phyloP scores from a whole-genome alignment of 2,797 vertebrate genomes.

The Microchirus variegatus region DNA sequence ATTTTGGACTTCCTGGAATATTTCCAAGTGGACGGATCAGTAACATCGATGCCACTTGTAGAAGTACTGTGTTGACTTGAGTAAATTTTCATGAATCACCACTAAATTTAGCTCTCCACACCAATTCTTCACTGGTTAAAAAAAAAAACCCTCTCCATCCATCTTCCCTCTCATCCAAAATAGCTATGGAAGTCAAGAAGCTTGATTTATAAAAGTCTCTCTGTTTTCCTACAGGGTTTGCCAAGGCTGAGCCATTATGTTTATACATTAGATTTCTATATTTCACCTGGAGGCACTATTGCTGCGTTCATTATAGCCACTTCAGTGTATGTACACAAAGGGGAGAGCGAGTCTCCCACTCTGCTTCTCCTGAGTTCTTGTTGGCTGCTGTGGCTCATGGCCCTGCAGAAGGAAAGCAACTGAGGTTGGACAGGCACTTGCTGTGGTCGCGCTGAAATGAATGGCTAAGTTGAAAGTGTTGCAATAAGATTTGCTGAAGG shows the following conservation, averaged over 20 bases:
- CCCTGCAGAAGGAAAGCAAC: constrained; percentile 56
- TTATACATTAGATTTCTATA: constrained; percentile 38
- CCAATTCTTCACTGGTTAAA: constrained; percentile 51
- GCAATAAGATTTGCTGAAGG: constrained; percentile 60
- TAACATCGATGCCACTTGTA: constrained; percentile 72
- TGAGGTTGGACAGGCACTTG: constrained; percentile 59
- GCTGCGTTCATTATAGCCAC: too few relatives aligned
- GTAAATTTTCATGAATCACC: constrained; percentile 33
- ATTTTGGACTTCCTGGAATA: constrained; percentile 77
- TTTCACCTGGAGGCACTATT: constrained; percentile 48
- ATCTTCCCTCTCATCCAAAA: constrained; percentile 54
- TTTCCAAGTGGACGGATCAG: constrained; percentile 83
- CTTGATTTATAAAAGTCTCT: constrained; percentile 51
- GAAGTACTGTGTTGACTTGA: constrained; percentile 6
- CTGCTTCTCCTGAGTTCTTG: constrained; percentile 72
- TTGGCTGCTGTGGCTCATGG: constrained; percentile 47
- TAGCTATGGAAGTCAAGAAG: constrained; percentile 45
- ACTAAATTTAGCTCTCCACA: constrained; percentile 11
- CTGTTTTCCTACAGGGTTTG: constrained; percentile 35
- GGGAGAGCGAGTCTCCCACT: constrained; percentile 65
- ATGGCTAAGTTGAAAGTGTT: constrained; percentile 64
- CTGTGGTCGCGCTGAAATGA: constrained; percentile 69
- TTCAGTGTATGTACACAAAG: constrained; percentile 50
- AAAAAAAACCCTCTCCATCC: constrained; percentile 55
- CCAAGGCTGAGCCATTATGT: constrained; percentile 30